Evolutionary conservation across 2,113 vertebrate genomes (phyloP).

Genomic region (Nettapus auritus): DNA sequence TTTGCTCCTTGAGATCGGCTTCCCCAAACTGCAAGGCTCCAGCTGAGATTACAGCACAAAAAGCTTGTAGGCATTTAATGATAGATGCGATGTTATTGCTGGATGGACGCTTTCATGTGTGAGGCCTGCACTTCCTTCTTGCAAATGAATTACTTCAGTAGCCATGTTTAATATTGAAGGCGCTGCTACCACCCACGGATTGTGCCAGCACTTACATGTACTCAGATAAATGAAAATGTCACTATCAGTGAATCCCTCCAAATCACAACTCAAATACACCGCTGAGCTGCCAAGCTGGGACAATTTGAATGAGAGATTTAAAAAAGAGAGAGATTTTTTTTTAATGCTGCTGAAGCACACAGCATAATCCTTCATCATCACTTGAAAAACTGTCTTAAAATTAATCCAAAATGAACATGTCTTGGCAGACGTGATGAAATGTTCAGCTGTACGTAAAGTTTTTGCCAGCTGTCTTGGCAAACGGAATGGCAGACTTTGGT

Average conservation of each 20-base stretch:
- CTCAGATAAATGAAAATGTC: constrained; percentile 18
- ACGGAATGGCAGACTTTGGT: constrained; percentile 7
- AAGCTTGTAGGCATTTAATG: neutral
- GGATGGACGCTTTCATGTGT: neutral
- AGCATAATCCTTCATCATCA: constrained; percentile 1
- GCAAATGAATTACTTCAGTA: neutral
- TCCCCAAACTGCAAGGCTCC: neutral
- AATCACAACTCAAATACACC: neutral
- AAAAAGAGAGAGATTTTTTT: neutral
- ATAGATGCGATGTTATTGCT: neutral
- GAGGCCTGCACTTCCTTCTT: neutral
- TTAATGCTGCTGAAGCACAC: neutral
- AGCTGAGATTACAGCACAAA: neutral
- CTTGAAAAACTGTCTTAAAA: constrained; percentile 29
- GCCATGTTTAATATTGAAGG: neutral
- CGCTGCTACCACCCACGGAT: neutral
- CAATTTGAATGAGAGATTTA: neutral
- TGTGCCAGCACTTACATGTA: neutral
- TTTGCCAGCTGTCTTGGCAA: constrained; percentile 40
- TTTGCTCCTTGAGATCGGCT: neutral
- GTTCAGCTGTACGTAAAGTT: neutral
- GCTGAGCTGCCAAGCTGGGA: neutral
- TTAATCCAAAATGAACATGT: constrained; percentile 17
- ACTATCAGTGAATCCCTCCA: neutral
- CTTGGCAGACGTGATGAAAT: constrained; percentile 45